Percentiles rank a stretch among this genome's conserved stretches.
phyloP scores from a whole-genome alignment of 2,888 invertebrate genomes.

The Trichogramma evanescens region DNA sequence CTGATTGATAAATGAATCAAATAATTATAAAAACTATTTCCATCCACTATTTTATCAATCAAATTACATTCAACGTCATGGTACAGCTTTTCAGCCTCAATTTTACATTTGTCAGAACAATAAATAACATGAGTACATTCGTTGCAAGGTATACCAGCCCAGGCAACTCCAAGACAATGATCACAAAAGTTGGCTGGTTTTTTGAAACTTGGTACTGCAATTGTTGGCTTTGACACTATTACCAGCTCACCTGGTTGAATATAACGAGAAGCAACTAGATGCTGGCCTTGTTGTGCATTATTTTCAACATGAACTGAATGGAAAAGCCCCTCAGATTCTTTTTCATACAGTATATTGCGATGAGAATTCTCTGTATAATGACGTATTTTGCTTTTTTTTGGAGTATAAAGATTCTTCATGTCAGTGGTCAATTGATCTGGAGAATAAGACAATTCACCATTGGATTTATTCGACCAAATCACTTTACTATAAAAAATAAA shows the following conservation, averaged over 20 bases:
- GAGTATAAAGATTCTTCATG: background rate
- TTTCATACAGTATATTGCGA: constrained; percentile 3
- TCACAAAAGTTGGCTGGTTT: constrained; percentile 49
- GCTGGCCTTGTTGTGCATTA: constrained; percentile 58
- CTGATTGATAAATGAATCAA: constrained; percentile 50
- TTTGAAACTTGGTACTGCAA: constrained; percentile 53
- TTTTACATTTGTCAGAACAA: background rate
- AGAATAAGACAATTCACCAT: background rate
- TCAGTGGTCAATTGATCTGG: background rate
- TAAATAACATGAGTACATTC: background rate
- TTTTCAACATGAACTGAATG: constrained; percentile 51
- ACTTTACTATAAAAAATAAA: background rate
- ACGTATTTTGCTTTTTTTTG: background rate
- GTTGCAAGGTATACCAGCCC: background rate
- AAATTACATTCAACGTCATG: background rate
- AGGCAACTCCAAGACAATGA: background rate
- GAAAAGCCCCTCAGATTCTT: constrained; percentile 1
- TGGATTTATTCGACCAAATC: background rate
- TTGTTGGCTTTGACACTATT: constrained; percentile 69
- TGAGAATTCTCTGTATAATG: background rate
- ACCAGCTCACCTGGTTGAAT: constrained; percentile 70
- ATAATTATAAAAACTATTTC: constrained; percentile 51
- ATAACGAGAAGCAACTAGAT: constrained; percentile 61
- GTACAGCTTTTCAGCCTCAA: background rate
- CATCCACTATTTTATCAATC: constrained; percentile 48